Evolutionary conservation across 64 coral and sea anemone genomes (phyloP).

Genomic region (Astreopora myriophthalma): DNA sequence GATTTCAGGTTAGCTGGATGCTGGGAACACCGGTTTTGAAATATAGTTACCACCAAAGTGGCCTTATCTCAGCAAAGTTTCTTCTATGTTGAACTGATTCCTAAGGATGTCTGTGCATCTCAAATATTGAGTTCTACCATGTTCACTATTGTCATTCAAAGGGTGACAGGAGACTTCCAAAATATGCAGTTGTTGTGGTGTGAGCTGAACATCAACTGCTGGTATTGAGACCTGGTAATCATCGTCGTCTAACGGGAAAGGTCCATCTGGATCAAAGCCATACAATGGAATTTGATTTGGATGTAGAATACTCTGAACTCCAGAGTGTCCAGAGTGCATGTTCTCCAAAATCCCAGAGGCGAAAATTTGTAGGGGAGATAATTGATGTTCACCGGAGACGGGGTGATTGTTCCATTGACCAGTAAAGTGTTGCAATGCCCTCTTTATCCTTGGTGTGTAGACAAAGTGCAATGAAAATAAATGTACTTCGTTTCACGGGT

Average conservation of each 20-base stretch:
- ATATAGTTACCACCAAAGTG: too few species aligned
- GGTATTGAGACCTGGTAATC: neutral
- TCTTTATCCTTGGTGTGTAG: too few species aligned
- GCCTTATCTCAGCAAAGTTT: too few species aligned
- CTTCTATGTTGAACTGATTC: too few species aligned
- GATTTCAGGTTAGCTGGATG: too few species aligned
- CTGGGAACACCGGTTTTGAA: too few species aligned
- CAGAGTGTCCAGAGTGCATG: constrained; percentile 57
- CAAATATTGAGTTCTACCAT: neutral
- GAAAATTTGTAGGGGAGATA: neutral
- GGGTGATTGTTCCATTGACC: constrained; percentile 81
- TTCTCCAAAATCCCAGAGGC: constrained; percentile 26
- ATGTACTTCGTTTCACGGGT: constrained; percentile 71
- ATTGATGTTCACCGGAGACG: constrained; percentile 73
- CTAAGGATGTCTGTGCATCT: too few species aligned
- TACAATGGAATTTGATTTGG: constrained; percentile 11
- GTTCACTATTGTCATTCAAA: neutral
- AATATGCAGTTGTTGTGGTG: neutral
- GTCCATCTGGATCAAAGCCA: neutral
- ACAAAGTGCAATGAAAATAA: constrained; percentile 6
- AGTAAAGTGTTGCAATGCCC: constrained; percentile 19
- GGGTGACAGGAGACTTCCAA: neutral
- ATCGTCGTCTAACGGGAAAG: neutral
- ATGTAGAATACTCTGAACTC: neutral
- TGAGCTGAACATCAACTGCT: neutral